Base-by-base conservation (phyloP, 1,140 invertebrate genomes). In the Zaprionus lachaisei region DNA sequence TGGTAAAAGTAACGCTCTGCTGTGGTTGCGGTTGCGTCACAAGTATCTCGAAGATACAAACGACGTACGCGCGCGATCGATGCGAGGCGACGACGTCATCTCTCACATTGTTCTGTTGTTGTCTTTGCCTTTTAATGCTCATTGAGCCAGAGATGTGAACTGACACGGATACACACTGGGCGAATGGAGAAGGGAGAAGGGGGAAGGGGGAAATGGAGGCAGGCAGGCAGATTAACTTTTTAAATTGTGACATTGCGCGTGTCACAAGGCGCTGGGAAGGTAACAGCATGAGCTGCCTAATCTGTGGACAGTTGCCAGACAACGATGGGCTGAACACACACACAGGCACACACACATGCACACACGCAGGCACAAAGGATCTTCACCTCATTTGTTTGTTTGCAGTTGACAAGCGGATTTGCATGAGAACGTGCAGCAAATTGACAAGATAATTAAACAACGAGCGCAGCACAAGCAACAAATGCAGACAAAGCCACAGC, bases 381-480 rank as follows among this genome's bases (percentile, higher is more conserved):
- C 80, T 82, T 78, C 80, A 83, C 71, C 58, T 80, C 63, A 68
- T 81, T 80, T 77, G 34, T 72, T 58, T 65, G 67, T 60, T 57
- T 26, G 47, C 65, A 75, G 77, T 74, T 80, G 78, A 80, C 78
- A 80, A 62, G 77, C 78, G 78, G 78, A 80, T 80, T 80, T 80
- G 77, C 77, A 80, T 80, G 64, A 61, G 49, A 77, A 81, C 79
- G 79, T 81, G 79, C 73, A 72, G 70, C 79, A 81, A 81, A 81
- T 81, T 81, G 81, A 81, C 79, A 81, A 81, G 73, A 81, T 81
- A 81, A 81, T 77, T 73, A 81, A 81, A 60, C 38, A 62, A 38
- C 28, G 34, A 49, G 37, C 28, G 26, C 14, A 34, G 61, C 24
- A n/a, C 11, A 26, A 15, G n/a, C n/a, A 66, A 70, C 72, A 63